Conservation (phyloP, 2,888 invertebrate species). For the Drosophila anomalipes region DNA sequence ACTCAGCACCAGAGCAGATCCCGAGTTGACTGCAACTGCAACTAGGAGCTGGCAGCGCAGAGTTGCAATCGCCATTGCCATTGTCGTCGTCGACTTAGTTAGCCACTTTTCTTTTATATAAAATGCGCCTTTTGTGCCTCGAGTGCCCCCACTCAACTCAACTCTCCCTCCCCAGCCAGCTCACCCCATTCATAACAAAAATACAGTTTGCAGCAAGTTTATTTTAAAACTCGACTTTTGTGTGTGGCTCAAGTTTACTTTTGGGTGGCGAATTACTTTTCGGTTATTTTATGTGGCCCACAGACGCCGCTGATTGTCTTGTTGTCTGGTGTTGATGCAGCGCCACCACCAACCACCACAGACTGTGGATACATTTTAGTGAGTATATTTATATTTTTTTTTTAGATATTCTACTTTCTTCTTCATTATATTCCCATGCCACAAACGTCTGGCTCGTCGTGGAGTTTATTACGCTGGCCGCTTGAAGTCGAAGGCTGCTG, state of each 20-base stretch:
- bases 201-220: conserved; percentile 73
- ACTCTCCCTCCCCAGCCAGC: background rate
- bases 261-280: conserved; percentile 79
- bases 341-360: conserved; percentile 22
- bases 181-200: conserved; percentile 56
- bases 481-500: conserved; percentile 43
- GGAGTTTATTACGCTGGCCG: conserved; percentile 70
- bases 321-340: conserved; percentile 74
- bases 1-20: conserved; percentile 20
- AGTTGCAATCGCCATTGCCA: conserved; percentile 4
- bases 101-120: conserved; percentile 77
- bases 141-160: conserved; percentile 44
- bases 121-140: conserved; percentile 77
- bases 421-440: conserved; percentile 5
- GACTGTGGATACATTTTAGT: conserved; percentile 18
- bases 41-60: conserved; percentile 5
- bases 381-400: background rate
- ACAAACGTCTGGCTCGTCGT: conserved; percentile 46
- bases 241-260: conserved; percentile 75
- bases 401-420: conserved; percentile 18
- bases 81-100: conserved; percentile 66
- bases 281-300: conserved; percentile 78
- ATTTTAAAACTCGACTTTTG: conserved; percentile 81
- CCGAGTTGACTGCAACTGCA: conserved; percentile 42
- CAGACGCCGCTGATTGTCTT: conserved; percentile 69